Base-by-base conservation (phyloP, 2,113 vertebrate genomes). In the Forbesichthys papilliferus region DNA sequence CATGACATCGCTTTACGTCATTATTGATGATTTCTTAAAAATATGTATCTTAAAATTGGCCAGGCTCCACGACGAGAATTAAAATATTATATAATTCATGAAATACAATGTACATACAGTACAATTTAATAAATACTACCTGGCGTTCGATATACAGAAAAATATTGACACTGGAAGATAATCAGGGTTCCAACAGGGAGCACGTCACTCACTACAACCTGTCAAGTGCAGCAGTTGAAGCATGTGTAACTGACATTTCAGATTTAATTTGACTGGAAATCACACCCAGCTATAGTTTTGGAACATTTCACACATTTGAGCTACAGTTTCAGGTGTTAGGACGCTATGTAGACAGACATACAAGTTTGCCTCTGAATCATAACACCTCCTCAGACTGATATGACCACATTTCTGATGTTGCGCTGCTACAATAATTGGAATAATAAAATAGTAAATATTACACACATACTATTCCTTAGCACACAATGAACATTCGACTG, bases 181-280 rank as follows among this genome's bases (percentile, higher is more conserved):
- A 89, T 86, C 86, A 66, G 48, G 14, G 34, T 73, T 47, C 34
- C 27, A 86, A 78, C 80, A 88, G 82, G 75, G 79, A 42, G 61
- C 82, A 52, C 79, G 79, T 84, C 83, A 78, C 86, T 88, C 79
- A 42, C 71, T 63, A 13, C 83, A 84, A 83, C 75, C 83, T 84
- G 79, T 68, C 89, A 87, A 72, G 88, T 68, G 86, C 79, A 76
- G 79, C 74, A 88, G 83, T 73, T 76, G 81, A 81, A 69, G 84
- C 86, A 87, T 80, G 69, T 86, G 86, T 86, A 88, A 90, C 87
- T 91, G 89, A 90, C 87, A 87, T 88, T 80, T 90, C 88, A 86
- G 86, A 87, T 92, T 92, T 91, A 86, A 90, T 92, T 89, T 90
- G 91, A 89, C 88, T 90, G 81, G 77, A 90, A 88, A 91, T 92